Base-by-base conservation (phyloP, 2,888 invertebrate genomes). In the Drosophila cognata region DNA sequence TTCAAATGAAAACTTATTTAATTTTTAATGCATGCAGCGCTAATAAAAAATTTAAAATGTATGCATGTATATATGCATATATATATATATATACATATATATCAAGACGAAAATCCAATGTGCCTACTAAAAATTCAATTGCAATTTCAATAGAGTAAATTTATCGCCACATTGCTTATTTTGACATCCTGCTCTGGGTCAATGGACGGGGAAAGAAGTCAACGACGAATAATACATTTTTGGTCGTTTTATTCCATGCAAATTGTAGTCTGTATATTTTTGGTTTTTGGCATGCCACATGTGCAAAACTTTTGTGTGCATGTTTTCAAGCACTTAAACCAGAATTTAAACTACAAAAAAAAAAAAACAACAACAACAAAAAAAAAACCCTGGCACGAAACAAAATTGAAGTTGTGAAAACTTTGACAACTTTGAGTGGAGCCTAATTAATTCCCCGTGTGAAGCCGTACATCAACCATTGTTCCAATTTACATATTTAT, bases 1-100 rank as follows among this genome's bases (percentile, higher is more conserved):
- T 66, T 53, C 16, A 61, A 21, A 57, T 43, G 2, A 25, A n/a
- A 29, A 35, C 4, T n/a, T n/a, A 21, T 60, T 36, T 36, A 16
- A 36, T 21, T 16, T 16, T 21, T 11, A 36, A 29, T 36, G 5
- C 5, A 6, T 28, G 28, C 28, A 16, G 16, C 11, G 21, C 16
- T 25, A 38, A 36, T 21, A 31, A 38, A 21, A 31, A 31, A 25
- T 35, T 4, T 29, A 11, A n/a, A 35, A 6, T 21, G 25, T 7
- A 18, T 7, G 7, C 7, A 38, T 18, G 18, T 6, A 2, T 11
- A 16, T 36, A 6, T 16, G 0, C 1, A 36, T 36, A 36, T 16
- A 16, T 6, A 2, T 11, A 11, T 21, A 1, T 11, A 11, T 11
- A 33, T 33, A 13, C 11, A 1, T 35, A 35, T 13, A 35, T 13